Percentiles rank a stretch among this genome's conserved stretches.
Evolutionary conservation across 1,140 invertebrate genomes (phyloP).

Genomic region (Zaprionus tsacasi): DNA sequence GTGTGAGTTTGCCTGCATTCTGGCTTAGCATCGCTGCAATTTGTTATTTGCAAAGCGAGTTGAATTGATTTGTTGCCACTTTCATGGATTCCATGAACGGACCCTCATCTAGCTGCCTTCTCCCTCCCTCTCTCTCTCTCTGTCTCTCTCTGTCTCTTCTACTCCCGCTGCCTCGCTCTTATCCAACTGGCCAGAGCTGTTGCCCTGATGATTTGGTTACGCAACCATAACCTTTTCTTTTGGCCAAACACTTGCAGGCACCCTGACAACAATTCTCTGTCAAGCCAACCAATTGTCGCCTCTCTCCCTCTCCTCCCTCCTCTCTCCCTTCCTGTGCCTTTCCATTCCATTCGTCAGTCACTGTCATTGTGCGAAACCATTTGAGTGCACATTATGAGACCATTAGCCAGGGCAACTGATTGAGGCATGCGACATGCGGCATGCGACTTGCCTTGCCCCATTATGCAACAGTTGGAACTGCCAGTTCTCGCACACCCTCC

Average conservation of each 20-base stretch:
- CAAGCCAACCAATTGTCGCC: slow-evolving; percentile 3
- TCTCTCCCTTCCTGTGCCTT: neutral
- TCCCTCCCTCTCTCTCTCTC: neutral
- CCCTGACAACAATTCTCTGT: slow-evolving; percentile 23
- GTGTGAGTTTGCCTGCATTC: slow-evolving; percentile 3
- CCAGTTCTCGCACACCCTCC: neutral
- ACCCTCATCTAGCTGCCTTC: neutral
- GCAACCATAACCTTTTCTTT: slow-evolving; percentile 37
- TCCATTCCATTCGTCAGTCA: neutral
- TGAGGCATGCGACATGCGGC: slow-evolving; percentile 27
- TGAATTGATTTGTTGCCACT: slow-evolving; percentile 44
- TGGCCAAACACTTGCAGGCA: slow-evolving; percentile 8
- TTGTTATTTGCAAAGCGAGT: slow-evolving; percentile 41
- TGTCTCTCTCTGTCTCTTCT: neutral
- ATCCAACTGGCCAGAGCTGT: too few relatives aligned
- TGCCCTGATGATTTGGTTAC: slow-evolving; percentile 16
- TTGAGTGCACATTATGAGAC: slow-evolving; percentile 28
- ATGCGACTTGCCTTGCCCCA: neutral
- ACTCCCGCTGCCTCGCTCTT: neutral
- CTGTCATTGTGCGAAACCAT: slow-evolving; percentile 22
- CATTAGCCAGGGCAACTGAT: slow-evolving; percentile 33
- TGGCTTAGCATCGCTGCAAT: slow-evolving; percentile 20
- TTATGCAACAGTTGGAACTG: slow-evolving; percentile 37
- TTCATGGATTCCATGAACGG: slow-evolving; percentile 20
- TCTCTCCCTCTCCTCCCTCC: neutral